A percentile compares a stretch with the other conserved stretches of the same genome.
Conservation (phyloP, 1,140 invertebrate species). For the Hormaphis cornu region DNA sequence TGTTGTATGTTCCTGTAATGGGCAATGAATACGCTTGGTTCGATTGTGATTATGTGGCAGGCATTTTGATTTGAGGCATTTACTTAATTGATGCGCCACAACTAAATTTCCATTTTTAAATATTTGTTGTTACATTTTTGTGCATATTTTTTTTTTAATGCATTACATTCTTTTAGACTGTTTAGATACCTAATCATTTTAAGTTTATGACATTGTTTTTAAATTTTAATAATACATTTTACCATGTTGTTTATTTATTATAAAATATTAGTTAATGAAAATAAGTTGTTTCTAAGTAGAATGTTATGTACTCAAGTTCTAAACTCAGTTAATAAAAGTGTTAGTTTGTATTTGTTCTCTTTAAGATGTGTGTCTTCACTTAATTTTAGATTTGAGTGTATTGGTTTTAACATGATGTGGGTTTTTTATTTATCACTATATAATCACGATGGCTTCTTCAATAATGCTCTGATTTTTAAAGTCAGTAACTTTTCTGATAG, state of each 20-base stretch:
- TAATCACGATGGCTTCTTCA: too few relatives aligned
- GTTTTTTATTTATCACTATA: too few relatives aligned
- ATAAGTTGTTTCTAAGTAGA: conserved; percentile 13
- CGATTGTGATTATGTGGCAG: conserved; percentile 25
- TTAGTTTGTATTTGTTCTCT: neutral
- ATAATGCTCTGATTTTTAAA: too few relatives aligned
- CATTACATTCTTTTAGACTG: conserved; percentile 19
- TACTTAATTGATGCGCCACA: conserved; percentile 1
- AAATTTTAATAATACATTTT: conserved; percentile 22
- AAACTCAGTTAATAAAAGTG: conserved; percentile 2
- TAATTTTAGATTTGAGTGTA: too few relatives aligned
- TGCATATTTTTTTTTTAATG: neutral
- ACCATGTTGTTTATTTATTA: conserved; percentile 28
- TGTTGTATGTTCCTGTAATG: conserved; percentile 16
- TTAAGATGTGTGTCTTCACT: neutral
- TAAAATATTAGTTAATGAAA: conserved; percentile 12
- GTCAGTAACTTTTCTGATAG: too few relatives aligned
- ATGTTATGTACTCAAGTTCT: neutral
- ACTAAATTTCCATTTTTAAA: conserved; percentile 26
- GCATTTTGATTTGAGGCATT: conserved; percentile 20
- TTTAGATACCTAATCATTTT: conserved; percentile 5
- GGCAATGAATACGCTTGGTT: conserved; percentile 18
- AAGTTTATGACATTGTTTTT: conserved; percentile 19
- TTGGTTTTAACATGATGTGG: too few relatives aligned
- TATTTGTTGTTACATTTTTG: conserved; percentile 20